A percentile compares a stretch with the other conserved stretches of the same genome.
These are phyloP conservation scores for Gambusia affinis DNA, from an alignment of 2,113 vertebrate species.

Conservation along the genomic window DNA sequence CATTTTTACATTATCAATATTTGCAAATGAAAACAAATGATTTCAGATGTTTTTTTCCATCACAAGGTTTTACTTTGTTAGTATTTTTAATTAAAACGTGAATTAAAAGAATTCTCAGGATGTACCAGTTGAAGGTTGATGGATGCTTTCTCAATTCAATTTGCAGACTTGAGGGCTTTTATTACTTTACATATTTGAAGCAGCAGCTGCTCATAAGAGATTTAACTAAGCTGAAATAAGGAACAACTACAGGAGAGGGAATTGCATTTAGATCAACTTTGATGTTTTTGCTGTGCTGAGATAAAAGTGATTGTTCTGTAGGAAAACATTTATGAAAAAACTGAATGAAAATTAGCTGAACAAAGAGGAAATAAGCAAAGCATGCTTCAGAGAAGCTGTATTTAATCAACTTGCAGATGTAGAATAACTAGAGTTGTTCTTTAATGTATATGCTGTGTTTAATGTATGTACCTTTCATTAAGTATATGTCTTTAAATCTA, in stretches of 20 bases:
- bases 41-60: background rate
- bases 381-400: conserved; percentile 30
- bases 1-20: background rate
- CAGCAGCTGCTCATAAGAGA: conserved; percentile 27
- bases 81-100: background rate
- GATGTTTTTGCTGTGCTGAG: conserved; percentile 26
- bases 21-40: background rate
- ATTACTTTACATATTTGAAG: conserved; percentile 32
- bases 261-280: conserved; percentile 1
- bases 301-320: conserved; percentile 59
- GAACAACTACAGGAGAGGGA: conserved; percentile 22
- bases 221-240: conserved; percentile 10
- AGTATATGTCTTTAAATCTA: background rate
- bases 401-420: no score
- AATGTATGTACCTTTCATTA: no score
- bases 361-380: conserved; percentile 35
- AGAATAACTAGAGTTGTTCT: no score
- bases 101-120: background rate
- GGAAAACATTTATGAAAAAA: conserved; percentile 55
- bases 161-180: background rate
- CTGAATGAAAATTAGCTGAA: conserved; percentile 45
- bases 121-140: background rate
- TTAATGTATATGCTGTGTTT: no score
- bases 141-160: background rate
- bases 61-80: background rate